A percentile compares a stretch with the other conserved stretches of the same genome.
Conservation (phyloP, 2,113 vertebrate species). For the Electrona antarctica region DNA sequence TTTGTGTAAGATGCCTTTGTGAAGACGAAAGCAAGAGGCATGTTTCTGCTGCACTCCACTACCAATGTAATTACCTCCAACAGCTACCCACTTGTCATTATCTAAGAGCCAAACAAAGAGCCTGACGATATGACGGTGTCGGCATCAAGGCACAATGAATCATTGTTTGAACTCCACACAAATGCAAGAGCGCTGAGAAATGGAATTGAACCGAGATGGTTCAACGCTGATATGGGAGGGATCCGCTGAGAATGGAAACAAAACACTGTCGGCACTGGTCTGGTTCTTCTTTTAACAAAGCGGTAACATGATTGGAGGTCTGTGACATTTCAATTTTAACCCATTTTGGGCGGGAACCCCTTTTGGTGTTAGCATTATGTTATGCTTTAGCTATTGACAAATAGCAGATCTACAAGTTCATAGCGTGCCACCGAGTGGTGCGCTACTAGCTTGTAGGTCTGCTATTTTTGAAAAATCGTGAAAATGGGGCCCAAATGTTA, state of each 20-base stretch:
- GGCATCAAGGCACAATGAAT: constrained; percentile 17
- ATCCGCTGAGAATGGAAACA: neutral
- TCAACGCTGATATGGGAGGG: neutral
- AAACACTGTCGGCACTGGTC: neutral
- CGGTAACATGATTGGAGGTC: neutral
- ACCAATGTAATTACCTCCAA: constrained; percentile 5
- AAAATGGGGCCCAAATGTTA: no score
- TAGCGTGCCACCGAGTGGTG: no score
- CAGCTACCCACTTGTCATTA: neutral
- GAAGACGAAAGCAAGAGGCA: neutral
- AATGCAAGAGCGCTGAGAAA: constrained; percentile 10
- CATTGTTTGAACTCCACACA: neutral
- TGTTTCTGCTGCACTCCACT: neutral
- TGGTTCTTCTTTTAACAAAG: neutral
- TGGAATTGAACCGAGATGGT: neutral
- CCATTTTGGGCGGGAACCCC: no score
- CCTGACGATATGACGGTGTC: neutral
- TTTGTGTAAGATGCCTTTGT: neutral
- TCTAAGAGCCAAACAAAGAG: neutral
- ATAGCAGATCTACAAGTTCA: no score
- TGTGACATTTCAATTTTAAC: no score
- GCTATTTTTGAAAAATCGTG: no score
- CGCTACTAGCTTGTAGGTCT: no score
- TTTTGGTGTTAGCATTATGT: no score
- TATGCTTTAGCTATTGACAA: no score